These are phyloP conservation scores for Ciconia maguari DNA, from an alignment of 2,113 vertebrate species.

Conservation along the genomic window DNA sequence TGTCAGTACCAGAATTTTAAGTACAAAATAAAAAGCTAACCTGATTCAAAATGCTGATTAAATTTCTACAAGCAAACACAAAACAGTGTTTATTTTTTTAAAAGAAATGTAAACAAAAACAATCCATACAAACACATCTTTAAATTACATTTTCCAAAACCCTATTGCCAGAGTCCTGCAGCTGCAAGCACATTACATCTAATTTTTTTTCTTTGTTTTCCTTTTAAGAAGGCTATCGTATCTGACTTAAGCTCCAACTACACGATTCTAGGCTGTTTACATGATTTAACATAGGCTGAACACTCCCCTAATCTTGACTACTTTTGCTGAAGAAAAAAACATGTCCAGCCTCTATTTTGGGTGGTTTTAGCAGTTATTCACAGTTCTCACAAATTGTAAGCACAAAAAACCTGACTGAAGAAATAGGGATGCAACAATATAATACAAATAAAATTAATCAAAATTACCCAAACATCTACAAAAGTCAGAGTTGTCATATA, in stretches of 20 bases:
- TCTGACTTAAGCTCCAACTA: constrained; percentile 60
- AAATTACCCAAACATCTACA: constrained; percentile 71
- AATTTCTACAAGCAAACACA: constrained; percentile 84
- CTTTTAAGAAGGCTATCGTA: constrained; percentile 63
- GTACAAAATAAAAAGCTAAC: constrained; percentile 82
- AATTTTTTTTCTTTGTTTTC: constrained; percentile 44
- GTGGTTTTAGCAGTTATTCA: constrained; percentile 90
- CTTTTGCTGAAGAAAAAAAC: constrained; percentile 73
- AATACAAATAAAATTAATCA: constrained; percentile 73
- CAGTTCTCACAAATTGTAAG: constrained; percentile 90
- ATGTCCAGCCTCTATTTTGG: constrained; percentile 82
- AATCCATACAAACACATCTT: constrained; percentile 82
- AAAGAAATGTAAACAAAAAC: constrained; percentile 90
- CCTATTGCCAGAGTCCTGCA: constrained; percentile 79
- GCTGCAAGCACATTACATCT: constrained; percentile 67
- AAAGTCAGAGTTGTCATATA: constrained; percentile 63
- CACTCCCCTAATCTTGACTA: constrained; percentile 76
- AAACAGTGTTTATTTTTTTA: constrained; percentile 77
- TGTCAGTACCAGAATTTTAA: constrained; percentile 85
- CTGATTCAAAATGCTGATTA: constrained; percentile 80
- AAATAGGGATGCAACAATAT: constrained; percentile 86
- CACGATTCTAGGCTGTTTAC: constrained; percentile 63
- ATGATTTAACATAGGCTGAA: constrained; percentile 75
- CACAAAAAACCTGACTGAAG: constrained; percentile 87
- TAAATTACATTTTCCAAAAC: constrained; percentile 79